Base-by-base conservation (phyloP, 1,140 invertebrate species). In the Zophobas morio region DNA sequence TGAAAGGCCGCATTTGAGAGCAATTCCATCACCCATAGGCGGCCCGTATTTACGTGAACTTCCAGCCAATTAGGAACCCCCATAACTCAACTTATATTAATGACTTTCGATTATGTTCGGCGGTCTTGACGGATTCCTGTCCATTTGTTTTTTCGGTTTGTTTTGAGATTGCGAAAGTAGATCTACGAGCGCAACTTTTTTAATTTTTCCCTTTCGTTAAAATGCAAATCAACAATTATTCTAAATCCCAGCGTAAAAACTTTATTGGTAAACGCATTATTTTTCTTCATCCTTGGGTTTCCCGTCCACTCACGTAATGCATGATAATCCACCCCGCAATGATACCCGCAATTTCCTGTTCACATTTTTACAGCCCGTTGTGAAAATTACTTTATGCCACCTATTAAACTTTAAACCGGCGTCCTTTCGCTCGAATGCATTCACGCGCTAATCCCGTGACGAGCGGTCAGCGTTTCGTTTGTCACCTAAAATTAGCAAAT, bases 61-160 rank as follows among this genome's bases (percentile, higher is more conserved):
- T 66, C 60, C 60, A 66, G 60, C 60, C 60, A 66, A 66, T 66
- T 66, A 66, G 60, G 60, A 66, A 66, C 60, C 60, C 60, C 60
- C 60, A 66, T 66, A 66, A 66, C 42, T 66, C 60, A 66, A 33
- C 60, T 47, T 66, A 39, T 66, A 66, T 66, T 66, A 66, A 66
- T 66, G 60, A 66, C 60, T 66, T 66, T 66, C 60, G 60, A 66
- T 66, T 66, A 66, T 66, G 60, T 66, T 66, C 60, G 39, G 5
- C 60, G 60, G 42, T 66, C 60, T 66, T 66, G 60, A 66, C 60
- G 39, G 60, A 66, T 66, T 66, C 33, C 60, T 42, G 39, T 42
- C 3, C 60, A 66, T 66, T 66, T 66, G 33, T 66, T 66, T 66
- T 66, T 66, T 40, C 2, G 49, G 2, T 51, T 51, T 5, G 6